Evolutionary conservation across 2,888 invertebrate genomes (phyloP), one percentile per base, ranked within the genome.

Genomic region (Drosophila mayaguana): DNA sequence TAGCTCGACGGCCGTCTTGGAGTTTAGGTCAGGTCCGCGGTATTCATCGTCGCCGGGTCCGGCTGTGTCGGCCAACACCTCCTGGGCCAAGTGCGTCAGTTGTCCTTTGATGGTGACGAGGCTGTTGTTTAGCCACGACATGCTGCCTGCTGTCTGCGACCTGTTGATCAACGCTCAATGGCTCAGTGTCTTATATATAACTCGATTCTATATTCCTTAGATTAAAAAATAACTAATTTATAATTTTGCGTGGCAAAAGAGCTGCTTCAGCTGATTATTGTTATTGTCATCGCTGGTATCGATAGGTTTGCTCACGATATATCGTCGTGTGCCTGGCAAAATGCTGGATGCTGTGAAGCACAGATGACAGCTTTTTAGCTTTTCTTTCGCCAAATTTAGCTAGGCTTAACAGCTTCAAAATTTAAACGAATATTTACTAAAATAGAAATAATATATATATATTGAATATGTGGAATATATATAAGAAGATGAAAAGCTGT

Each of bases 71-170:
- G 96, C 95, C 91, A 98, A 94, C 84, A 98, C 97, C 93, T 97
- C 97, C 92, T 96, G 96, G 68, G 98, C 97, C 90, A 98, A 96
- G 93, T 95, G 97, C 40, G 96, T 95, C 89, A 98, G 95, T 94
- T 98, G 98, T 81, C 97, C 98, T 93, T 97, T 97, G 79, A 98
- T 93, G 93, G 94, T 95, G 80, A 85, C 92, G 7, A 93, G 78
- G 75, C 92, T 92, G 75, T 85, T 92, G 92, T 96, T 96, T 70
- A 96, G 93, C 96, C 96, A 96, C 92, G 96, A 94, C 95, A 96
- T 96, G 72, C 69, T 83, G 75, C 53, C 70, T 67, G 50, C 62
- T 69, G 55, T 64, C 63, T 78, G 34, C 63, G 57, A 59, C 43
- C 61, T 42, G 54, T 54, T 60, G 40, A 45, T 68, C 48, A 45